Percentiles rank a stretch among this genome's conserved stretches.
Conservation (phyloP, 2,797 vertebrate species). For the Calcarius lapponicus region DNA sequence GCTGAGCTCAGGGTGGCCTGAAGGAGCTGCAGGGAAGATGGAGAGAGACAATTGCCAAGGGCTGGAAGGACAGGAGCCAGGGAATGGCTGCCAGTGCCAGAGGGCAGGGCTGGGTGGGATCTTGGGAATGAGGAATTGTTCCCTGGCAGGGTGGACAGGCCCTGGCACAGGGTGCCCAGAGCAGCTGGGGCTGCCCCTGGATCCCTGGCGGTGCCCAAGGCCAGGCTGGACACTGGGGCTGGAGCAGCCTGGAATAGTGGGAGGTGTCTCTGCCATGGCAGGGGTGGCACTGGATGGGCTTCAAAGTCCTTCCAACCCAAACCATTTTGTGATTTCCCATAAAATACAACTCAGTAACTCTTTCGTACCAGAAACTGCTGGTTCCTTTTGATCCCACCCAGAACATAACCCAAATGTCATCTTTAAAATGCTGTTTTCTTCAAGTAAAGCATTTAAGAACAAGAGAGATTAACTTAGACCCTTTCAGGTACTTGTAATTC, state of each 20-base stretch:
- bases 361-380: neutral
- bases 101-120: too few species aligned
- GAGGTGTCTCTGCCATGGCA: neutral
- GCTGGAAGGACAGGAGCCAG: too few species aligned
- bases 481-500: neutral
- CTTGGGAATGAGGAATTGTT: too few species aligned
- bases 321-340: neutral
- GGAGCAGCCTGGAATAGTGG: neutral
- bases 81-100: too few species aligned
- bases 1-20: too few species aligned
- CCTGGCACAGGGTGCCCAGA: too few species aligned
- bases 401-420: neutral
- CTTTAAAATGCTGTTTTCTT: neutral
- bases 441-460: neutral
- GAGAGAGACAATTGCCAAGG: too few species aligned
- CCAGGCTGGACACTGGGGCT: neutral
- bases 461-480: neutral
- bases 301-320: accelerated
- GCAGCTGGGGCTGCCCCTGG: too few species aligned
- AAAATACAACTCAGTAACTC: neutral
- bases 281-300: accelerated
- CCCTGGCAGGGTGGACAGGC: too few species aligned
- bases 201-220: neutral
- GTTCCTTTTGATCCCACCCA: neutral
- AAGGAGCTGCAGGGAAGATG: too few species aligned